Conservation (phyloP, 2,113 vertebrate species). For the Notiomystis cincta region DNA sequence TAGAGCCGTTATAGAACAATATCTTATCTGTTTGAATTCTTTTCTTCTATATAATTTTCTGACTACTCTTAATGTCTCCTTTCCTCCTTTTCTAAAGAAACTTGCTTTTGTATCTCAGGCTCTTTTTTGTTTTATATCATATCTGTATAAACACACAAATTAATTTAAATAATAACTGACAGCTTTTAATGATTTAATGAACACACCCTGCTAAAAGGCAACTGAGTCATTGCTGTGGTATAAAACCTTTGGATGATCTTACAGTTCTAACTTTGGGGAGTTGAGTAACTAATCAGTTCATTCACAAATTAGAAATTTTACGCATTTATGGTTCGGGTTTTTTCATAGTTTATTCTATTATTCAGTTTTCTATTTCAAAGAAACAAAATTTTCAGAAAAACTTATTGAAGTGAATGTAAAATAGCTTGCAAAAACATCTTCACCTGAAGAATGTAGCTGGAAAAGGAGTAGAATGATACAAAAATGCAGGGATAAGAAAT, state of each 20-base stretch:
- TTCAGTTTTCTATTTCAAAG: background rate
- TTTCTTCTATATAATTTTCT: background rate
- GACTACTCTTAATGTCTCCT: background rate
- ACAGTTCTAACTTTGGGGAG: background rate
- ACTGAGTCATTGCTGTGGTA: background rate
- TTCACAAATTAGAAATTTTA: background rate
- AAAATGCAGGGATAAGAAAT: background rate
- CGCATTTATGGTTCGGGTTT: too few species aligned
- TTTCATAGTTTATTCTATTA: background rate
- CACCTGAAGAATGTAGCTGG: background rate
- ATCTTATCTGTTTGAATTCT: background rate
- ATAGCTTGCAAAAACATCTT: background rate
- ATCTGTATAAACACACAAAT: background rate
- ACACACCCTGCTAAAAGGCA: background rate
- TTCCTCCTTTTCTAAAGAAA: background rate
- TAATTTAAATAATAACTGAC: background rate
- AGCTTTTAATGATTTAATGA: background rate
- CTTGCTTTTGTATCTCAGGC: background rate
- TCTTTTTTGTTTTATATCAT: background rate
- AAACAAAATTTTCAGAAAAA: background rate
- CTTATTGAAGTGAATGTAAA: background rate
- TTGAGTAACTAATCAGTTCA: background rate
- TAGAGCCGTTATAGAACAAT: background rate
- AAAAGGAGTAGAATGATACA: background rate
- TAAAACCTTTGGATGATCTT: background rate